Evolutionary conservation across 2,113 vertebrate species (phyloP).

Genomic region (Picathartes gymnocephalus): DNA sequence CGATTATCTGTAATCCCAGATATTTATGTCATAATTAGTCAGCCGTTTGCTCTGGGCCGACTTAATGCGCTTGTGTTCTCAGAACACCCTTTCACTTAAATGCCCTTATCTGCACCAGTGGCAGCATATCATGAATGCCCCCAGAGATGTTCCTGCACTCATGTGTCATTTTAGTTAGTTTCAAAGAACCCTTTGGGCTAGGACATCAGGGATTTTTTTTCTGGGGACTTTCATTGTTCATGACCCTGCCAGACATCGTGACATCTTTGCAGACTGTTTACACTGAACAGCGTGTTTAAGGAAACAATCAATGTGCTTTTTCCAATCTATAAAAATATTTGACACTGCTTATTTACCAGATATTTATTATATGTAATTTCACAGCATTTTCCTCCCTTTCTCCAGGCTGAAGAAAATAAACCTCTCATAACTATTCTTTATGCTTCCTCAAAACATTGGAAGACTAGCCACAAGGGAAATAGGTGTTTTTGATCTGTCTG

Average conservation of each 20-base stretch:
- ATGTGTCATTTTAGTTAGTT: neutral
- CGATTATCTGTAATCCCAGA: neutral
- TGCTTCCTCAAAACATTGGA: neutral
- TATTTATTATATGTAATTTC: neutral
- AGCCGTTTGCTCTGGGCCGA: neutral
- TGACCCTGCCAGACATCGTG: neutral
- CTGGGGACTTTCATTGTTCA: neutral
- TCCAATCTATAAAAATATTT: neutral
- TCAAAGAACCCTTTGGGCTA: neutral
- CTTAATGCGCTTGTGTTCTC: neutral
- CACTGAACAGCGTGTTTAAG: neutral
- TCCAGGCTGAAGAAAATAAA: neutral
- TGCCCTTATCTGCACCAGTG: neutral
- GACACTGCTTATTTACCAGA: neutral
- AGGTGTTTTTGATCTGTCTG: neutral
- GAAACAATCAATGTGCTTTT: neutral
- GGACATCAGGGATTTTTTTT: neutral
- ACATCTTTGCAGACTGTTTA: neutral
- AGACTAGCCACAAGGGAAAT: neutral
- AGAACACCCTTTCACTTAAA: neutral
- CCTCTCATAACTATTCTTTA: neutral
- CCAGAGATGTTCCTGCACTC: neutral
- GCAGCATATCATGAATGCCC: neutral
- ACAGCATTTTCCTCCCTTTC: neutral
- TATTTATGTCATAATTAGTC: neutral